Conservation (phyloP, 35 echinoderm and acorn worm species). For the Ophiothrix spiculata region DNA sequence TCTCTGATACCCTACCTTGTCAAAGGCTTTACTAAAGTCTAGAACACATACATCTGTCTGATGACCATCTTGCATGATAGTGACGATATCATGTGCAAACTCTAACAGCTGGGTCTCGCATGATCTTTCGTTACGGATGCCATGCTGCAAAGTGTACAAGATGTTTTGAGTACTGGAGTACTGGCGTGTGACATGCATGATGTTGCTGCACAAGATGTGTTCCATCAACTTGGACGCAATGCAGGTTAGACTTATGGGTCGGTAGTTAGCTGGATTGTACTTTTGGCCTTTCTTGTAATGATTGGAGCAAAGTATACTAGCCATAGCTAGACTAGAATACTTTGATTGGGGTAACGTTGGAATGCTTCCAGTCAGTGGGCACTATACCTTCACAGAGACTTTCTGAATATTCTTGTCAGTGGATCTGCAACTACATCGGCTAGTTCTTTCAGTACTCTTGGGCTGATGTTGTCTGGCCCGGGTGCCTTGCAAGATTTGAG, state of each 20-base stretch:
- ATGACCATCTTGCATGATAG: constrained; percentile 26
- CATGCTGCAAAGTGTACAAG: constrained; percentile 29
- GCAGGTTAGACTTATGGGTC: too few species aligned
- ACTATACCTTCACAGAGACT: constrained; percentile 27
- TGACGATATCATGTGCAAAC: constrained; percentile 11
- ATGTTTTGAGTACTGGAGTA: constrained; percentile 26
- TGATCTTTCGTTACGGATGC: constrained; percentile 22
- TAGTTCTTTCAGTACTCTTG: constrained; percentile 37
- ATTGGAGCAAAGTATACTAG: too few species aligned
- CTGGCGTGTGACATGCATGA: too few species aligned
- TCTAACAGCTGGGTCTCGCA: constrained; percentile 28
- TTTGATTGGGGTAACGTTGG: constrained; percentile 28
- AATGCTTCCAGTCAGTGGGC: constrained; percentile 24
- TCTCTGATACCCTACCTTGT: too few species aligned
- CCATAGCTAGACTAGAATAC: too few species aligned
- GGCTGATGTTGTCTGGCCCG: constrained; percentile 50
- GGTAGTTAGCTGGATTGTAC: constrained; percentile 48
- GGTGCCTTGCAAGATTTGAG: constrained; percentile 30
- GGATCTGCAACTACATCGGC: constrained; percentile 27
- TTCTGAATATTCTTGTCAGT: constrained; percentile 32
- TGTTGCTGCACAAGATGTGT: constrained; percentile 19
- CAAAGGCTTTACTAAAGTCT: too few species aligned
- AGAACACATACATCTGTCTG: constrained; percentile 30
- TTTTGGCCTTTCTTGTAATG: constrained; percentile 42
- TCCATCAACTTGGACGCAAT: too few species aligned